Evolutionary conservation across 2,797 vertebrate genomes (phyloP).

Genomic region (Rhinichthys osculus): DNA sequence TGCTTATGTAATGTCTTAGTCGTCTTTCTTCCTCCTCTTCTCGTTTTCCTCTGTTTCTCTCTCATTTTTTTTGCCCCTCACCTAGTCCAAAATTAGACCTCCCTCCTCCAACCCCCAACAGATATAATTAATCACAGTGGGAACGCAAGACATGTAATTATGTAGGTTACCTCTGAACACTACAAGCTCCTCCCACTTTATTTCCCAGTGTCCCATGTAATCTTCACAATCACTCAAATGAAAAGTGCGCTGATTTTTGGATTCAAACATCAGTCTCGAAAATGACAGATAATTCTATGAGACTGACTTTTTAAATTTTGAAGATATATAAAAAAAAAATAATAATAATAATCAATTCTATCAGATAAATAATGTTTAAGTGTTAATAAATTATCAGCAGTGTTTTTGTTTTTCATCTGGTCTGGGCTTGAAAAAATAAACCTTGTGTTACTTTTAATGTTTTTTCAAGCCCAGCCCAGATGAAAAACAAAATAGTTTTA

Average conservation of each 20-base stretch:
- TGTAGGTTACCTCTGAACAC: conserved; percentile 82
- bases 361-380: background rate
- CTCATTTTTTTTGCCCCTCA: conserved; percentile 20
- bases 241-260: background rate
- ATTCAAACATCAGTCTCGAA: background rate
- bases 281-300: background rate
- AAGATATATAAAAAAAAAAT: background rate
- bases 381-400: background rate
- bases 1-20: conserved; percentile 72
- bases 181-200: conserved; percentile 58
- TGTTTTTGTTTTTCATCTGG: no score
- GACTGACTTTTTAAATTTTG: background rate
- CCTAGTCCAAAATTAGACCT: conserved; percentile 82
- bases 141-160: conserved; percentile 84
- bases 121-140: conserved; percentile 88
- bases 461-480: no score
- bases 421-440: no score
- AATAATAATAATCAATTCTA: no score
- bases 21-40: conserved; percentile 42
- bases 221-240: conserved; percentile 43
- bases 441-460: no score
- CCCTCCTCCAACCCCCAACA: conserved; percentile 71
- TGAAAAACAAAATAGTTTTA: no score
- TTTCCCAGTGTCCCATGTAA: conserved; percentile 32
- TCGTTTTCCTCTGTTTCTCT: conserved; percentile 13